These are phyloP conservation scores for Rostratula benghalensis DNA, from an alignment of 2,113 vertebrate species.

Conservation along the genomic window DNA sequence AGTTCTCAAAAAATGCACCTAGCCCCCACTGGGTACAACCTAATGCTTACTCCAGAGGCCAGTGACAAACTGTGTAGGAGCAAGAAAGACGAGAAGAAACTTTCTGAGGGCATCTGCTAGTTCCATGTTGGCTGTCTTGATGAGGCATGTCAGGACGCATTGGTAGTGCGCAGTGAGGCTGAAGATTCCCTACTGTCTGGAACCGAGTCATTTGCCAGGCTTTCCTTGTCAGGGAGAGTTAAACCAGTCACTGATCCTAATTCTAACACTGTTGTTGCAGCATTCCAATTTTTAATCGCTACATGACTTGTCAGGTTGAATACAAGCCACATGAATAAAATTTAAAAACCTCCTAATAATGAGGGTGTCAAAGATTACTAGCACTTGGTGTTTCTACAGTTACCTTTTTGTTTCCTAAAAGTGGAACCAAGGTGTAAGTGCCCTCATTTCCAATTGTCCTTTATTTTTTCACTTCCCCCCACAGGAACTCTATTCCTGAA, in stretches of 20 bases:
- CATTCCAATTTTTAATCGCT: conserved; percentile 98
- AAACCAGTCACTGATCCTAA: conserved; percentile 93
- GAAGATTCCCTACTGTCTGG: conserved; percentile 90
- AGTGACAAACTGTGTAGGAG: not conserved
- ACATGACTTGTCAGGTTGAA: conserved; percentile 94
- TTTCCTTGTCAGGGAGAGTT: conserved; percentile 92
- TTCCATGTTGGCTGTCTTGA: conserved; percentile 67
- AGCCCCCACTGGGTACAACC: not conserved
- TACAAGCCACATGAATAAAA: conserved; percentile 84
- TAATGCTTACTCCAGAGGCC: not conserved
- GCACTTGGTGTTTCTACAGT: conserved; percentile 7
- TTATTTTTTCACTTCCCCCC: not conserved
- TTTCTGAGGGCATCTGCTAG: conserved; percentile 65
- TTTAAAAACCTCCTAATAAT: conserved; percentile 85
- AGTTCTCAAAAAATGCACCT: not conserved
- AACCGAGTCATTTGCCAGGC: conserved; percentile 89
- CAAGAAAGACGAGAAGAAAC: conserved; percentile 39
- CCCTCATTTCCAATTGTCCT: not conserved
- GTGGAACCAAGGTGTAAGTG: not conserved
- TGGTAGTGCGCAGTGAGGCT: conserved; percentile 85
- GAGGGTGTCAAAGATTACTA: conserved; percentile 75
- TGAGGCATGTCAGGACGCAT: conserved; percentile 84
- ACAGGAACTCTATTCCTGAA: not conserved
- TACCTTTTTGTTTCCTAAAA: conserved; percentile 32
- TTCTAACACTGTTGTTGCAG: conserved; percentile 93